Evolutionary conservation across 2,113 vertebrate species (phyloP), one percentile per base, ranked within the genome.

Genomic region (Nerophis lumbriciformis): DNA sequence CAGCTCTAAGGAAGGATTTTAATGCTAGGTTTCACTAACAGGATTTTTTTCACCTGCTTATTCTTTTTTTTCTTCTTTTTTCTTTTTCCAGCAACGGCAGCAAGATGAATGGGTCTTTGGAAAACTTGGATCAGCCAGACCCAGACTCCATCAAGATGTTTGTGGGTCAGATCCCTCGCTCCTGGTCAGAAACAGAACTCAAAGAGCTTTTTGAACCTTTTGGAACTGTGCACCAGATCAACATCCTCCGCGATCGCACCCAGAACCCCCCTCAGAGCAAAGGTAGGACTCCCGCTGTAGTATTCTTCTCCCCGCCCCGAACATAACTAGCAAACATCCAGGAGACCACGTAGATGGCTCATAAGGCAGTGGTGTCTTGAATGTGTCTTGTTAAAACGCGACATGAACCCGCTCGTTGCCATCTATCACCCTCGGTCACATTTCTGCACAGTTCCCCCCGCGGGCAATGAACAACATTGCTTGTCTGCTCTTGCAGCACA

Each of bases 121-220:
- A 98, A 88, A 94, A 97, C 83, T 93, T 94, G 83, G 95, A 98
- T 87, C 95, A 97, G 81, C 95, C 95, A 63, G 95, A 98, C 88
- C 94, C 93, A 61, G 95, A 98, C 91, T 91, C 94, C 88, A 98
- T 98, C 93, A 98, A 98, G 91, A 98, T 98, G 95, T 98, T 98
- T 85, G 95, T 98, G 80, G 95, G 95, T 85, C 95, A 98, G 88
- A 94, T 98, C 82, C 95, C 95, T 15, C 90, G 95, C 70, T 92
- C 95, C 15, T 98, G 95, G 95, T 94, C 94, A 21, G 95, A 98
- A 92, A 98, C 95, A 59, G 95, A 97, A 89, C 91, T 98, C 66
- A 97, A 96, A 92, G 95, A 98, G 92, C 93, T 98, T 90, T 98
- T 98, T 89, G 95, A 98, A 91, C 95, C 95, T 85, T 98, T 92